Evolutionary conservation across 1,140 invertebrate genomes (phyloP), one percentile per base, ranked within the genome.

Genomic region (Globodera ellingtonae): DNA sequence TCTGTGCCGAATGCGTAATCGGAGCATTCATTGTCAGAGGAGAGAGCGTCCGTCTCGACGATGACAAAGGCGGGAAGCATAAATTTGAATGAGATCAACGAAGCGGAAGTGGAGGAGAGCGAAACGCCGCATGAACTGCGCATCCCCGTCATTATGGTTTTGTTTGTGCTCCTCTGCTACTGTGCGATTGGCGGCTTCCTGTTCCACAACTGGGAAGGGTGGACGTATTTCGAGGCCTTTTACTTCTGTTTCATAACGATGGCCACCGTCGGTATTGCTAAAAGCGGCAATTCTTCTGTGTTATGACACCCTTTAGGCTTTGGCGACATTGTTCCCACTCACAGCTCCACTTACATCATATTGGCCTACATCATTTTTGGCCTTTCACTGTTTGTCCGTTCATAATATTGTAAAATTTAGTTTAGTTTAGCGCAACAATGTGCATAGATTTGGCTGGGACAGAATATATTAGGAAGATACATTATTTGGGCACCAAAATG

Each of bases 191-290:
- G 88, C 18, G 88, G 86, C 15, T 75, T 84, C 46, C 62, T 88
- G 50, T 89, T 89, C 69, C 83, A 83, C 67, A 82, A 85, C 10
- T 89, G 85, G 84, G 87, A 88, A 75, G 89, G 85, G 50, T 86
- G 88, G 83, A 56, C 84, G 46, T 89, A 89, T 75, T 89, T 89
- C 70, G 89, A 89, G 46, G 87, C 87, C 10, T 89, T 89, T 76
- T 89, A 89, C 77, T 89, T 89, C 72, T 89, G 87, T 74, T 89
- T 89, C 77, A 89, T 89, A 70, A 89, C 87, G 74, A 89, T 89
- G 88, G 88, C 87, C 72, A 89, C 87, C 52, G 84, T 89, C 52
- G 87, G 86, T 87, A 48, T 66, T 47, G 21, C 15, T 69, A 72
- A 35, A 21, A 71, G 10, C 24, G 47, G 59, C 79, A 74, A 69